Percentiles rank a stretch among this genome's conserved stretches.
Conservation (phyloP, 2,888 invertebrate species). For the Cephus pulcher region DNA sequence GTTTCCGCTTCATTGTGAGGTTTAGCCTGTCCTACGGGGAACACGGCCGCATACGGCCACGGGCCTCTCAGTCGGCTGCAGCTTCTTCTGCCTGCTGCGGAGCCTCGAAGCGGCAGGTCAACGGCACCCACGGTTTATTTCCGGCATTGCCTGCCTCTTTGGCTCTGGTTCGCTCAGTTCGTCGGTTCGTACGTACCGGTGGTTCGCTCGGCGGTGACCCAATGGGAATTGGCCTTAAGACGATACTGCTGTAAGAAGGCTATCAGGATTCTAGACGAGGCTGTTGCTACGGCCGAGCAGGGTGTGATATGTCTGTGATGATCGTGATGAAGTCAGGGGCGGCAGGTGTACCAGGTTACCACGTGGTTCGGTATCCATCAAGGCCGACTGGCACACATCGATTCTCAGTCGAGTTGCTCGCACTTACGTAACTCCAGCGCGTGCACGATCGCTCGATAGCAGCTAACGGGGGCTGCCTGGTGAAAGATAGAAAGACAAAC, state of each 20-base stretch:
- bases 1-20: background rate
- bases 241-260: background rate
- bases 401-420: background rate
- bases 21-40: slow-evolving; percentile 57
- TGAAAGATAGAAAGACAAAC: background rate
- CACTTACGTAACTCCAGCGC: background rate
- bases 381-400: background rate
- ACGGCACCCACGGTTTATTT: slow-evolving; percentile 62
- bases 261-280: background rate
- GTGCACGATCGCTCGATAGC: background rate
- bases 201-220: background rate
- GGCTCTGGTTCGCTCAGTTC: slow-evolving; percentile 29
- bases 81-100: slow-evolving; percentile 14
- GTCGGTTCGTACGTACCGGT: slow-evolving; percentile 15
- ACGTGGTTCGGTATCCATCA: background rate
- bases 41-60: slow-evolving; percentile 52
- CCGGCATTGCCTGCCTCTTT: slow-evolving; percentile 55
- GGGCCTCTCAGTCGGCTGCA: slow-evolving; percentile 46
- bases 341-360: background rate
- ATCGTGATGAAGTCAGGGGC: background rate
- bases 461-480: background rate
- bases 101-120: slow-evolving; percentile 61
- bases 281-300: background rate
- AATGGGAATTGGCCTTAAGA: background rate
- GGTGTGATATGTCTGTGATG: background rate